Evolutionary conservation across 2,113 vertebrate genomes (phyloP), one percentile per base, ranked within the genome.

Genomic region (Anseranas semipalmata): DNA sequence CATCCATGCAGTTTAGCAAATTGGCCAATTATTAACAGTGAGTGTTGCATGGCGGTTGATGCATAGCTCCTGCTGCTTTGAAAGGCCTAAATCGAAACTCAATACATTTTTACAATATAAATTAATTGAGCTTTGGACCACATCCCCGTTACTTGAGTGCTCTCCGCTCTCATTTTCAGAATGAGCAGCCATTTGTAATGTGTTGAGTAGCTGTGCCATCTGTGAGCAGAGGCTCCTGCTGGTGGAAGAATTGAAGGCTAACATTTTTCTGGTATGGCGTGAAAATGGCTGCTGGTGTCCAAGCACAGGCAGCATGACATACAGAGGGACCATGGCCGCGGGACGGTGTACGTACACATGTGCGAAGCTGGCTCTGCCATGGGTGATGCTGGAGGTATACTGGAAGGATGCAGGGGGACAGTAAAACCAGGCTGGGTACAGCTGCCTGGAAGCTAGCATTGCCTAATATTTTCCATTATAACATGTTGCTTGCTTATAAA

Each of bases 21-120:
- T 97, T 94, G 91, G 85, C 77, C 84, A 55, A 95, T 96, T 97
- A 93, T 95, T 95, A 97, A 93, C 95, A 95, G 94, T 79, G 90
- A 82, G 86, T 52, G 43, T 76, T 95, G 89, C 0, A 0, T 95
- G 79, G 85, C 17, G 10, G 92, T 93, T 95, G 92, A 95, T 93
- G 94, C 56, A 53, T 87, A 94, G 73, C 87, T 95, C 85, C 90
- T 94, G 93, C 95, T 89, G 87, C 83, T 93, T 96, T 95, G 94
- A 95, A 95, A 95, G 79, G 66, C 87, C 87, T 95, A 65, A 87
- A 59, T 32, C 77, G 87, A 96, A 96, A 94, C 78, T 85, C 72
- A 67, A 82, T 93, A 94, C 78, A 41, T 89, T 94, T 96, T 96
- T 96, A 90, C 90, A 94, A 89, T 86, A 56, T 79, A 86, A 89